Evolutionary conservation across 2,113 vertebrate genomes (phyloP), one percentile per base, ranked within the genome.

Genomic region (Dicentrarchus labrax): DNA sequence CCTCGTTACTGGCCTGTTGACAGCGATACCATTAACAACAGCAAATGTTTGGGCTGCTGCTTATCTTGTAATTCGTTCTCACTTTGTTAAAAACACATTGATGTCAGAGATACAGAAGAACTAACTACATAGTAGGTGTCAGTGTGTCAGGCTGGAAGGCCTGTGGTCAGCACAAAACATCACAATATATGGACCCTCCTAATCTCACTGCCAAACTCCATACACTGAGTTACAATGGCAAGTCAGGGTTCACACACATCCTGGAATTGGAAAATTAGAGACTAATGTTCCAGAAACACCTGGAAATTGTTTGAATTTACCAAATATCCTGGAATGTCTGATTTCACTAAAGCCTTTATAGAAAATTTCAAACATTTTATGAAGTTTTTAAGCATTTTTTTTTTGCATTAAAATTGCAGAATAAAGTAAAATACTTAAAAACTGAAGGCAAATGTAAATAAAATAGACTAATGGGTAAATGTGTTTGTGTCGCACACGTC

Each of bases 1-100:
- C 57, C 83, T 88, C 80, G 80, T 89, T 86, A 86, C 64, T 39
- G 66, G 53, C 48, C 75, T 59, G 62, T 68, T 75, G 69, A 74
- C 78, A 71, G 53, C 19, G 48, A 71, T 24, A 59, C 50, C 36
- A 68, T 62, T 84, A 70, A 83, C 76, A 83, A 54, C 43, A 39
- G 72, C 47, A 68, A 69, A 59, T 45, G 50, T 71, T 45, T 45
- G 45, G 22, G 36, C 39, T 71, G 5, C 16, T 22, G 22, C 71
- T 59, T 68, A 64, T 76, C 76, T 62, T 61, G 36, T 65, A 43
- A 38, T 22, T 30, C 39, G 65, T 72, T 54, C 19, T 67, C 66
- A 9, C 56, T 72, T 57, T 65, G 67, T 72, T 72, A 6, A 47
- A 72, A 54, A 21, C 45, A 69, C 54, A 75, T 21, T 30, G 15